Evolutionary conservation across 2,888 invertebrate species (phyloP), one percentile per base, ranked within the genome.

Genomic region (Pterobdella sp.): DNA sequence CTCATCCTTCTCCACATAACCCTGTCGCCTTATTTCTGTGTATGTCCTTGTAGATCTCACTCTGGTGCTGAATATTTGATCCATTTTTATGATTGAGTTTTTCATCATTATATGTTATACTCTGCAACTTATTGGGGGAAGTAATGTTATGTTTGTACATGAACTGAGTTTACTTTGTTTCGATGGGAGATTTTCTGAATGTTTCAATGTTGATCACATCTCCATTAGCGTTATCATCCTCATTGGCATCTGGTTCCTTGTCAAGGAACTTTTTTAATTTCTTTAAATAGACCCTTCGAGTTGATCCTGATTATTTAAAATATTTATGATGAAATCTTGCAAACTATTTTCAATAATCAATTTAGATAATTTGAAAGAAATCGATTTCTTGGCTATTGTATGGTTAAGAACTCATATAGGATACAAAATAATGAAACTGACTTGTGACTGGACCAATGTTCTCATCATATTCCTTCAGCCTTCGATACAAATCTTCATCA

Each of bases 401-500:
- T 26, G 4, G 18, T 56, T 56, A n/a, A 14, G 7, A 18, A 18
- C 10, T 26, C 26, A 14, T 26, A 56, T 26, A 56, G n/a, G 3
- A 26, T 4, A 7, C 4, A 56, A 56, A 26, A 4, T n/a, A 26
- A 56, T 56, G 18, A 3, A 4, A 22, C 60, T 26, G 26, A 56
- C 60, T 7, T 7, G 60, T 56, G 60, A 56, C n/a, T 3, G 60
- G 60, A 7, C 60, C 60, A 56, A 56, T n/a, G 7, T n/a, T n/a
- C 3, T 22, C 18, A 26, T 56, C 60, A 26, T 18, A 56, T n/a
- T 56, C n/a, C 60, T 56, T 56, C n/a, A 56, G 26, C n/a, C 26
- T 56, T 3, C 26, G 7, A n/a, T 56, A 56, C 60, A 56, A 56
- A n/a, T 56, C 60, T n/a, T 56, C 60, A 56, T 56, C 60, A 14